Evolutionary conservation across 1,140 invertebrate genomes (phyloP).

Genomic region (Amphibalanus amphitrite): DNA sequence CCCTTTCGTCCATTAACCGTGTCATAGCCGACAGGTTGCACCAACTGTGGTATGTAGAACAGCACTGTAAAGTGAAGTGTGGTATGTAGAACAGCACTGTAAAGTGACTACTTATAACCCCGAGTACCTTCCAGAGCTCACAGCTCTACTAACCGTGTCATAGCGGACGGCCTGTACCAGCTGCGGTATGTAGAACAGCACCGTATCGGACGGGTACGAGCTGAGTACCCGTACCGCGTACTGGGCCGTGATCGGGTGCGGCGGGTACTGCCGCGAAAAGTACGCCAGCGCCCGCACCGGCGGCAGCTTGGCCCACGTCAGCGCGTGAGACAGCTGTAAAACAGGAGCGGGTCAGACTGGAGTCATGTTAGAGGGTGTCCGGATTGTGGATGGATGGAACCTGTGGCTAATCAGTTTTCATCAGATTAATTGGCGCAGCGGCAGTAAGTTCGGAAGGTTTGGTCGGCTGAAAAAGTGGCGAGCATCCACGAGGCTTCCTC

Average conservation of each 20-base stretch:
- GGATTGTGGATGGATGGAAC: too few relatives aligned
- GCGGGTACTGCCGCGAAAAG: slow-evolving; percentile 87
- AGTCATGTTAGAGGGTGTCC: too few relatives aligned
- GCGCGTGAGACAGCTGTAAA: slow-evolving; percentile 64
- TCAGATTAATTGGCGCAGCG: too few relatives aligned
- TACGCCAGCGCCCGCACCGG: slow-evolving; percentile 70
- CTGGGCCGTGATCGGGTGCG: slow-evolving; percentile 91
- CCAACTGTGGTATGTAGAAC: slow-evolving; percentile 96
- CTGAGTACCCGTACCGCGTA: slow-evolving; percentile 79
- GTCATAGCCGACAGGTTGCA: slow-evolving; percentile 89
- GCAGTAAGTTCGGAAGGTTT: too few relatives aligned
- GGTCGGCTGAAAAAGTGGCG: too few relatives aligned
- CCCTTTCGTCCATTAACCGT: slow-evolving; percentile 24
- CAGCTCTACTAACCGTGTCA: slow-evolving; percentile 38
- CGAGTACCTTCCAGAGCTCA: too few relatives aligned
- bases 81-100: slow-evolving; percentile 95
- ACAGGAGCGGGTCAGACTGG: slow-evolving; percentile 47
- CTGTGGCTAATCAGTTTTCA: too few relatives aligned
- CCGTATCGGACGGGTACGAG: slow-evolving; percentile 80
- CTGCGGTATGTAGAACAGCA: slow-evolving; percentile 96
- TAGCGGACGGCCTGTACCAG: slow-evolving; percentile 91
- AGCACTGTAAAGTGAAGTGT: slow-evolving; percentile 84
- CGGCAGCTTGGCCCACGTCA: slow-evolving; percentile 80
- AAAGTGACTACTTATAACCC: too few relatives aligned
- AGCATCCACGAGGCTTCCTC: too few relatives aligned